Evolutionary conservation across 2,113 vertebrate genomes (phyloP), one percentile per base, ranked within the genome.

Genomic region (Chaetodon trifascialis): DNA sequence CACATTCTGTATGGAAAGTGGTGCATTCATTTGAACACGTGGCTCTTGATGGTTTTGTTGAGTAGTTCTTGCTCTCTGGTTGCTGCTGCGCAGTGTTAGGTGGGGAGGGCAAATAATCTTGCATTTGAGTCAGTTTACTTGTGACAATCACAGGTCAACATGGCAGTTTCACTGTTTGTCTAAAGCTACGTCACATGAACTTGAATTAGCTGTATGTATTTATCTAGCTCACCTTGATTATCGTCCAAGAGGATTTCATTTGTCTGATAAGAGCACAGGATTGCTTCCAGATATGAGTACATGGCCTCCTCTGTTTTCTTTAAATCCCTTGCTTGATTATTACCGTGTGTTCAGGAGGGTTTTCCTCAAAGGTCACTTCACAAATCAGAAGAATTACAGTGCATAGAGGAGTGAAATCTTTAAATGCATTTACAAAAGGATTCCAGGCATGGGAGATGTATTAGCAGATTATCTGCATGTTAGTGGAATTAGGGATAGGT

Each of bases 211-310:
- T 70, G 15, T 63, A 70, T 79, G 69, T 64, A 75, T 86, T 85
- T 72, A 65, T 82, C 60, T 15, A 62, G 56, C 76, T 90, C 83
- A 81, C 75, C 73, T 88, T 79, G 71, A 67, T 85, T 88, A 83
- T 83, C 81, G 72, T 64, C 30, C 55, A 44, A 44, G 25, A 82
- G 52, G 65, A 73, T 73, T 68, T 63, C 36, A 62, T 77, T 80
- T 63, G 30, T 54, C 68, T 80, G 85, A 90, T 80, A 84, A 90
- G 64, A 85, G 66, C 40, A 44, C 44, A 75, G 63, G 60, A 84
- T 85, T 84, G 25, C 75, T 77, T 71, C 76, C 21, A 73, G 75
- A 85, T 75, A 79, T 38, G 23, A 68, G 54, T 42, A 73, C 84
- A 70, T 78, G 63, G 46, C 72, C 76, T 64, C 30, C 25, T 67